A percentile compares a stretch with the other conserved stretches of the same genome.
Conservation (phyloP, 2,888 invertebrate genomes). For the Rhagonycha lutea region DNA sequence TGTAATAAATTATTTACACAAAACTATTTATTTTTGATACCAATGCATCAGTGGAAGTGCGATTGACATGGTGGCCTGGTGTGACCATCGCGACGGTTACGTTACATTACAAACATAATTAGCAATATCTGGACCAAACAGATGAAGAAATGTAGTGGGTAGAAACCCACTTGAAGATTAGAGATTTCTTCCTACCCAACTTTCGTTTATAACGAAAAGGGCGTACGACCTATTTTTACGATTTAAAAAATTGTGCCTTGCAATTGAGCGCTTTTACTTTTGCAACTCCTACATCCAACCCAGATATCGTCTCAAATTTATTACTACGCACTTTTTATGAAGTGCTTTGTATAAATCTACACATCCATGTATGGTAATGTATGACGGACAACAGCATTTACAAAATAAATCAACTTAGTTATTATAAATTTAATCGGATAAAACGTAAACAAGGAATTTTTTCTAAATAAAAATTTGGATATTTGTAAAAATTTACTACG, state of each 20-base stretch:
- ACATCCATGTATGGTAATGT: constrained; percentile 6
- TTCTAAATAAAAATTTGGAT: neutral
- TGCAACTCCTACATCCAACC: constrained; percentile 16
- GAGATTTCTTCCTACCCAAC: neutral
- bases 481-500: neutral
- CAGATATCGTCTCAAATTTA: constrained; percentile 12
- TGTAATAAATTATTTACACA: no score
- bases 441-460: neutral
- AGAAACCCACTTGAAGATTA: neutral
- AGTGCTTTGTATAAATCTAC: neutral
- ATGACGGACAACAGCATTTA: neutral
- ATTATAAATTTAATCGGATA: constrained; percentile 12
- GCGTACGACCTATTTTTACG: neutral
- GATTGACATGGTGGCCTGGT: neutral
- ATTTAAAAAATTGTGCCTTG: neutral
- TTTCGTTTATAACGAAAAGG: neutral
- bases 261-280: neutral
- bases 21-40: no score
- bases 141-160: neutral
- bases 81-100: neutral
- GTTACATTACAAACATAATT: neutral
- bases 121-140: neutral
- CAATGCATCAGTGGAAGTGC: neutral
- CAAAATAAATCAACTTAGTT: constrained; percentile 8
- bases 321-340: constrained; percentile 12